Base-by-base conservation (phyloP, 1,140 invertebrate species). In the Pseudomyrmex flavicornis region DNA sequence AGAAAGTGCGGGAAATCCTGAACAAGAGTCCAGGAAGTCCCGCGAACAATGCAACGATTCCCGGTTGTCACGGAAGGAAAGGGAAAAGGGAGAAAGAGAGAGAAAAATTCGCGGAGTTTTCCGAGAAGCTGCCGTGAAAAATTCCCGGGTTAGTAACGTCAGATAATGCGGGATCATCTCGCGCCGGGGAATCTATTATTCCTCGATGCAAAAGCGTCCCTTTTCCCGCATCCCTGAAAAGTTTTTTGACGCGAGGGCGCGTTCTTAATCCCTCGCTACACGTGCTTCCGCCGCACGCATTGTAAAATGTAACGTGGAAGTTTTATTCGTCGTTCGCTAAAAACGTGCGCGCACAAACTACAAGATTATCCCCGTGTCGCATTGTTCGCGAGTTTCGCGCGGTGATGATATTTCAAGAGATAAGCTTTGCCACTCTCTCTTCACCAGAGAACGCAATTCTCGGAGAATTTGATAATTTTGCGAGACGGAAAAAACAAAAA, bases 121-220 rank as follows among this genome's bases (percentile, higher is more conserved):
- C 59, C 68, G 54, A 10, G 69, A 84, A 80, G 52, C n/a, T 35
- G 35, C 35, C 17, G 66, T 59, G 68, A 22, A 87, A 83, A 86
- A 87, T 87, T 77, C 15, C 52, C 61, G 54, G 61, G 61, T 61
- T 66, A 54, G 68, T 84, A 56, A n/a, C 35, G 63, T 50, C 58
- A 79, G 48, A 86, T 86, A 87, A 87, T 87, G 68, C 59, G 70
- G 66, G 85, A 87, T 88, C 86, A 84, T 80, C 83, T 85, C 83
- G 48, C 12, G 54, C 66, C 58, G 77, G 80, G 62, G 20, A 77
- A 88, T 83, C 80, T 58, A 88, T 84, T 88, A 86, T 89, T 89
- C 75, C 77, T 76, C 66, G 61, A 83, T 88, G 84, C 56, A 66
- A 83, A 85, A 70, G 73, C 69, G 20, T 62, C 26, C 35, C 56